These are phyloP conservation scores for Todiramphus chloris DNA, from an alignment of 2,113 vertebrate species.

Conservation along the genomic window DNA sequence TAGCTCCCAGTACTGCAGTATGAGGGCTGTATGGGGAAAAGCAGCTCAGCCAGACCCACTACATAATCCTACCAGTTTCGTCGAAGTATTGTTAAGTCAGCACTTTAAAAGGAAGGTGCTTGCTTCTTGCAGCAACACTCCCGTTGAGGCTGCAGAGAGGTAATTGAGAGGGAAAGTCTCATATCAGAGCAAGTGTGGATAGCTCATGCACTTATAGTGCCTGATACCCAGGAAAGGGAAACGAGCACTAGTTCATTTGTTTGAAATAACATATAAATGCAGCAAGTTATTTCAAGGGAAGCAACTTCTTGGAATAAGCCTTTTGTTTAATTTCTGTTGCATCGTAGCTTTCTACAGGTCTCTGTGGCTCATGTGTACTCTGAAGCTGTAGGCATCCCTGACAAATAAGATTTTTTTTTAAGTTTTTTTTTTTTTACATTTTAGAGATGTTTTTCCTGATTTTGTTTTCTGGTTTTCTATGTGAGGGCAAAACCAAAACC, in stretches of 20 bases:
- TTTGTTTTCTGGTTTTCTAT: not conserved
- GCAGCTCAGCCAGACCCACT: no score
- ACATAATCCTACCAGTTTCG: not conserved
- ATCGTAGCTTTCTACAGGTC: not conserved
- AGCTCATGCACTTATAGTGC: not conserved
- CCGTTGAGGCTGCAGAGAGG: not conserved
- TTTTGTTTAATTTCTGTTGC: not conserved
- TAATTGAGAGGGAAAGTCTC: not conserved
- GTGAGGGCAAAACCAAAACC: not conserved
- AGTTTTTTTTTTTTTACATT: not conserved
- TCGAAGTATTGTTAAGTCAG: not conserved
- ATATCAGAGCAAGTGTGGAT: not conserved
- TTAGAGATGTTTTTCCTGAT: not conserved
- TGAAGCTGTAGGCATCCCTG: not conserved
- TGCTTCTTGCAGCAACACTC: not conserved
- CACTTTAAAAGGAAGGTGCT: not conserved
- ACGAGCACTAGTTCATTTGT: not conserved
- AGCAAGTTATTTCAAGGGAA: not conserved
- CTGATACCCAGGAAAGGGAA: not conserved
- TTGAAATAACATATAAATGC: not conserved
- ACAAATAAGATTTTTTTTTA: not conserved
- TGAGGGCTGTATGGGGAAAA: no score
- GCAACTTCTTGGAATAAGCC: not conserved
- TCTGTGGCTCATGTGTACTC: not conserved
- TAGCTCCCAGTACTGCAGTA: no score